Evolutionary conservation across 1,140 invertebrate genomes (phyloP), one percentile per base, ranked within the genome.

Genomic region (Diplogasteroides magnus): DNA sequence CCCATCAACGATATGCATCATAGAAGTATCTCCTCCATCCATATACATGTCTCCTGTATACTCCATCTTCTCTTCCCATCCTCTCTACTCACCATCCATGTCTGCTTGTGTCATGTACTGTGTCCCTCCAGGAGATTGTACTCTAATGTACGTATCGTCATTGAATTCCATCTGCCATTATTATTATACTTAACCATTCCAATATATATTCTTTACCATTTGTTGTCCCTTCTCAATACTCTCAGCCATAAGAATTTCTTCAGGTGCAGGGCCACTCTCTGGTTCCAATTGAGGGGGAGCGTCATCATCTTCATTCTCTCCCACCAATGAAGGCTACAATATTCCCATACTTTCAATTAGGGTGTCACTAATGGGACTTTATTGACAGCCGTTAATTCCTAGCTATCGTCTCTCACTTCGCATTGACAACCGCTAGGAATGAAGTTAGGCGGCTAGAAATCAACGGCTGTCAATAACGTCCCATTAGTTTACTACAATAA

Each of bases 21-120:
- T 72, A 14, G 68, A 29, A 25, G 32, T 48, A 27, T 69, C 63
- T 25, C 68, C 59, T 6, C 60, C 57, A 72, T 72, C 63, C 32
- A 64, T 71, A 28, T 73, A 71, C 23, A 73, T 23, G 31, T 69
- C 74, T 13, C 69, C 57, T 64, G 64, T 62, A 37, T n/a, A n/a
- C n/a, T n/a, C n/a, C n/a, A n/a, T n/a, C n/a, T n/a, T n/a, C n/a
- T n/a, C 63, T 56, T 57, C 63, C 55, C 63, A 65, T 56, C 55
- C 57, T 37, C 63, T 55, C 6, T 56, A 55, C 26, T 27, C 59
- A 6, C n/a, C 59, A 14, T 31, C 31, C 31, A 27, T 29, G 28
- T 29, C 57, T n/a, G 48, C 31, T n/a, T 65, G 31, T n/a, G 37
- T 31, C 25, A 28, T 55, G 37, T 65, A 37, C 15, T 55, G 57